Evolutionary conservation across 37 sponge, comb jelly and placozoan species (phyloP), one percentile per base, ranked within the genome.

Genomic region (Eunapius fragilis): DNA sequence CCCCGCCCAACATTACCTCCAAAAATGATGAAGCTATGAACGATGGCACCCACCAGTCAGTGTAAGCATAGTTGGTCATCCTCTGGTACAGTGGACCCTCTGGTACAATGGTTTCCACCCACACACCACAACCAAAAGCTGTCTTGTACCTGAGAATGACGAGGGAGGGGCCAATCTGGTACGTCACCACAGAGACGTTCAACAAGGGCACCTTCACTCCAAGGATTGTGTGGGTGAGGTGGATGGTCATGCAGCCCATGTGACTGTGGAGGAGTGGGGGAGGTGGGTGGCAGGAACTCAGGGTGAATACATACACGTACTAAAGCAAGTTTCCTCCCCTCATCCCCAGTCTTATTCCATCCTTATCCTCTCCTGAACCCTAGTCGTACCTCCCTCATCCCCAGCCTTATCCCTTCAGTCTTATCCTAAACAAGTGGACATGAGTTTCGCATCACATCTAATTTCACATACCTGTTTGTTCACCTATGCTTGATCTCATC

Each of bases 131-230:
- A 5, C 91, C 91, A 27, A 91, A 68, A 0, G 50, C 12, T 0
- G 71, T 38, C 37, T 83, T 69, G 19, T 82, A 91, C 25, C 36
- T 71, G 68, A 91, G 70, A 32, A 70, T 24, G 3, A 91, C 91
- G 5, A 91, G 36, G 13, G 78, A 83, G 10, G 91, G 91, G 36
- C 91, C 91, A 71, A 91, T 47, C 91, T 91, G 47, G 26, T 28
- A 37, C 58, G 38, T 28, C 27, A 28, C 37, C 37, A 45, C 27
- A 14, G 47, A 77, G 25, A 36, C 27, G 17, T 33, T 14, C 28
- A 32, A 72, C 22, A 72, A 14, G 22, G 73, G 31, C 73, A 72
- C 31, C 28, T 14, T 58, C 58, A 58, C 58, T 23, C 33, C 58
- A 70, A 87, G 80, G 58, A 87, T 49, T 25, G 70, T 13, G 45